Evolutionary conservation across 2,797 vertebrate species (phyloP).

Genomic region (Sciurus carolinensis): DNA sequence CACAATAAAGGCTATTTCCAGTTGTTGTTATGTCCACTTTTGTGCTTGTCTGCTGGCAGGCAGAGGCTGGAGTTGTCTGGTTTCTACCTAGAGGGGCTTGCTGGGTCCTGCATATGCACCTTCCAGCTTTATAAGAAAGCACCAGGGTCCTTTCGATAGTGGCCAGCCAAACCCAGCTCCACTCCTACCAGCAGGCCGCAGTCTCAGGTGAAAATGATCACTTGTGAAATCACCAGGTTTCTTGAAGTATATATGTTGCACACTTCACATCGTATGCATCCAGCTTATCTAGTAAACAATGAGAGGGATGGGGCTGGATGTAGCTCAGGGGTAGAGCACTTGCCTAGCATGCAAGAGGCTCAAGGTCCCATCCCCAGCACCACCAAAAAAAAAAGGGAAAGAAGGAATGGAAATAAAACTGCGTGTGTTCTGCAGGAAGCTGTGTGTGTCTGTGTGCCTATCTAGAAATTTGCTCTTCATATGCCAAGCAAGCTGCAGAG

Average conservation of each 20-base stretch:
- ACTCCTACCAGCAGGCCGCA: too few relatives aligned
- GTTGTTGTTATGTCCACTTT: neutral
- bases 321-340: neutral
- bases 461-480: neutral
- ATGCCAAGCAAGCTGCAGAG: neutral
- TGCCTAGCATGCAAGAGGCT: neutral
- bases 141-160: neutral
- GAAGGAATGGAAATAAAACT: neutral
- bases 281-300: neutral
- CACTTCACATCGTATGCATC: neutral
- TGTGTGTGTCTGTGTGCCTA: too few relatives aligned
- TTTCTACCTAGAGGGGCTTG: neutral
- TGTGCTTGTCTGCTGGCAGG: neutral
- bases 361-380: neutral
- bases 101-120: neutral
- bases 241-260: neutral
- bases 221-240: neutral
- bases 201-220: too few relatives aligned
- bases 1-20: neutral
- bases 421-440: neutral
- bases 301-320: neutral
- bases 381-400: neutral
- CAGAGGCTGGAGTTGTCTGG: neutral
- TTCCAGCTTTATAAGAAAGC: neutral
- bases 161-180: neutral